A percentile compares a stretch with the other conserved stretches of the same genome.
phyloP scores from a whole-genome alignment of 1,140 invertebrate genomes.

The Chironomus tepperi region DNA sequence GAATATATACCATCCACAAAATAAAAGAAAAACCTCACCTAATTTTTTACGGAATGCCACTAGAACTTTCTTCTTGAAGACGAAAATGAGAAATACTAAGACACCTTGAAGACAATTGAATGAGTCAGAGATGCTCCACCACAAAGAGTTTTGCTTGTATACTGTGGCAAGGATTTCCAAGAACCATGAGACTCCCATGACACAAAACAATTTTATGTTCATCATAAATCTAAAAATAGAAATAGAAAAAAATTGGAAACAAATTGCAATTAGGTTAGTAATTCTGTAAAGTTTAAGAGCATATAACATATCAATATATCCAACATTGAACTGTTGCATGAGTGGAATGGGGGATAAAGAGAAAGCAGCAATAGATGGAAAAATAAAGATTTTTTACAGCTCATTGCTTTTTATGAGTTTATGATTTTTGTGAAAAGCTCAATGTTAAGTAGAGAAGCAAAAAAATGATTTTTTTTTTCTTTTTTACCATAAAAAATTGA shows the following conservation, averaged over 20 bases:
- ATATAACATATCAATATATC: background rate
- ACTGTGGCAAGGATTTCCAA: slow-evolving; percentile 53
- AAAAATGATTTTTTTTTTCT: too few relatives aligned
- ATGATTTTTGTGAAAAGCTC: background rate
- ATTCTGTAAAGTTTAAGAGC: background rate
- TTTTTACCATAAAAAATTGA: too few relatives aligned
- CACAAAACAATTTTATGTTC: slow-evolving; percentile 61
- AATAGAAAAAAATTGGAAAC: background rate
- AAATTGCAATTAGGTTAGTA: background rate
- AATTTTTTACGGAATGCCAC: slow-evolving; percentile 43
- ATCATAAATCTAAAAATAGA: slow-evolving; percentile 49
- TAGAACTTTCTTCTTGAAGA: slow-evolving; percentile 52
- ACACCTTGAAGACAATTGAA: slow-evolving; percentile 54
- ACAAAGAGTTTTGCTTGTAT: slow-evolving; percentile 40
- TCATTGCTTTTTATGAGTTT: background rate
- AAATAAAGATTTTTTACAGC: background rate
- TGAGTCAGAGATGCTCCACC: slow-evolving; percentile 48
- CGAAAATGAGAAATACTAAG: slow-evolving; percentile 55
- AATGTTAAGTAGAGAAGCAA: too few relatives aligned
- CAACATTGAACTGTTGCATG: background rate
- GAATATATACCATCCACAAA: slow-evolving; percentile 18
- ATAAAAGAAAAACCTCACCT: slow-evolving; percentile 37
- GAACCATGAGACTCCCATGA: slow-evolving; percentile 66
- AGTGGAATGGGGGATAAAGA: background rate
- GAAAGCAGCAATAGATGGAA: slow-evolving; percentile 17